Evolutionary conservation across 2,113 vertebrate genomes (phyloP).

Genomic region (Tenrec ecaudatus): DNA sequence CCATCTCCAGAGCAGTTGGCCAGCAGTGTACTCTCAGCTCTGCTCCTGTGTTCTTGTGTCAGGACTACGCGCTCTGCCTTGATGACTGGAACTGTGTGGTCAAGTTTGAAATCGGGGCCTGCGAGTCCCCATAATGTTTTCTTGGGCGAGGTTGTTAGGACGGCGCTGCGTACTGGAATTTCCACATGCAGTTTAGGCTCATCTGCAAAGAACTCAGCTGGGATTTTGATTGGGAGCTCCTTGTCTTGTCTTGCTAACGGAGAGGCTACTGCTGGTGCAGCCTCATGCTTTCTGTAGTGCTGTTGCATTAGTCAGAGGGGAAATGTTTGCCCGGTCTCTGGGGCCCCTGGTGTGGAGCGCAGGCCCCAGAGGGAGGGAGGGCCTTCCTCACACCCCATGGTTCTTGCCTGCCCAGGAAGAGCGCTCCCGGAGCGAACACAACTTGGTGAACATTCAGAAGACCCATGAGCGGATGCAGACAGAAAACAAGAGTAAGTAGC

Average conservation of each 20-base stretch:
- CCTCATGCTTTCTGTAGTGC: slow-evolving; percentile 2
- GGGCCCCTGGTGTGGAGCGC: background rate
- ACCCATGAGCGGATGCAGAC: slow-evolving; percentile 97
- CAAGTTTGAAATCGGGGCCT: background rate
- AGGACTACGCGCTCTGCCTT: background rate
- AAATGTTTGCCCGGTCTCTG: background rate
- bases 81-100: background rate
- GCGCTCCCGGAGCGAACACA: slow-evolving; percentile 94
- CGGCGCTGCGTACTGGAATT: background rate
- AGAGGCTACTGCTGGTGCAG: background rate
- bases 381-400: background rate
- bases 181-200: slow-evolving; percentile 2
- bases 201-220: background rate
- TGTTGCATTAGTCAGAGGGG: background rate
- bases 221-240: background rate
- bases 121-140: background rate
- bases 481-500: slow-evolving; percentile 93
- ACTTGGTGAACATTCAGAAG: slow-evolving; percentile 96
- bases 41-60: background rate
- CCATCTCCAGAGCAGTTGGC: background rate
- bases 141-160: background rate
- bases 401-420: slow-evolving; percentile 89
- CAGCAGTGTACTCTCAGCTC: background rate
- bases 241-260: background rate
- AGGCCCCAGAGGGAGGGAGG: background rate